Conservation (phyloP, 1,140 invertebrate species). For the Diachasmimorpha longicaudata region DNA sequence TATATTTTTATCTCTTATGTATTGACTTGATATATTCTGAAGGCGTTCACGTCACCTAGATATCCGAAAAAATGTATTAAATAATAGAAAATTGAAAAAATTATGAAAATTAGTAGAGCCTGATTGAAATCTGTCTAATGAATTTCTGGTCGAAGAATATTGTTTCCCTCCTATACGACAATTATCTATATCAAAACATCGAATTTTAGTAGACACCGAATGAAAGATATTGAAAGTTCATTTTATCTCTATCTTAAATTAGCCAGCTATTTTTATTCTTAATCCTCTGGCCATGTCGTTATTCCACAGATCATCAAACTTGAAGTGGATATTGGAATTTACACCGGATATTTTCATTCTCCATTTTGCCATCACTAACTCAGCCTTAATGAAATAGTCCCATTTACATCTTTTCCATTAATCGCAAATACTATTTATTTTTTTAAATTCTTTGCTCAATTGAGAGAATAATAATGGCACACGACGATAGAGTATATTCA, state of each 20-base stretch:
- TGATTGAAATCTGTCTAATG: neutral
- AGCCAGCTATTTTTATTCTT: neutral
- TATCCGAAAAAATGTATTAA: too few species aligned
- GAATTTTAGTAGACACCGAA: neutral
- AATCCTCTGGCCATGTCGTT: too few species aligned
- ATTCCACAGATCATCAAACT: neutral
- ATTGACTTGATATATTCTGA: too few species aligned
- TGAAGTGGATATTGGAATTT: neutral
- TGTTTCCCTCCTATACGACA: neutral
- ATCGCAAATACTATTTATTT: neutral
- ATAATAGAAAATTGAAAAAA: neutral
- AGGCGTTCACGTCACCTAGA: too few species aligned
- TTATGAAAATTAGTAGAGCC: neutral
- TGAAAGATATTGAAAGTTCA: neutral
- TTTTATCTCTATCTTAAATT: neutral
- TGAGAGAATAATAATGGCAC: neutral
- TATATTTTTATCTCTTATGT: too few species aligned
- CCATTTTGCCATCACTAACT: neutral
- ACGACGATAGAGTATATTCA: neutral
- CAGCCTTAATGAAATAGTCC: neutral
- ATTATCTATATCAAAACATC: constrained; percentile 8
- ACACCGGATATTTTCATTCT: neutral
- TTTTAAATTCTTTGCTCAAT: neutral
- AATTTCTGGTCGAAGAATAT: neutral
- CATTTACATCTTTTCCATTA: neutral